A percentile compares a stretch with the other conserved stretches of the same genome.
Evolutionary conservation across 2,888 invertebrate species (phyloP).

Genomic region (Bibio marci): DNA sequence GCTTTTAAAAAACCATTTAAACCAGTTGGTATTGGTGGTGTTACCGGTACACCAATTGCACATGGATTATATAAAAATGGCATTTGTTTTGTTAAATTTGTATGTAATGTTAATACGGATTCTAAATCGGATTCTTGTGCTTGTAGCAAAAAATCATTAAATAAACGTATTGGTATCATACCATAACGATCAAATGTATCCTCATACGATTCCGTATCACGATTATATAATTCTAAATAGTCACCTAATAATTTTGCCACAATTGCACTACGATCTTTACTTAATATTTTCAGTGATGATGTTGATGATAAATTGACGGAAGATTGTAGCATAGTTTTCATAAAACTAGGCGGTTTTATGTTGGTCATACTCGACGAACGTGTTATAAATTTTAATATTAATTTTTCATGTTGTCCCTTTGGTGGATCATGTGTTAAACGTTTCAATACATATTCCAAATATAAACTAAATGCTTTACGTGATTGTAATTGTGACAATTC

Average conservation of each 20-base stretch:
- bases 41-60: slow-evolving; percentile 20
- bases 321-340: slow-evolving; percentile 32
- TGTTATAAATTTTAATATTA: slow-evolving; percentile 59
- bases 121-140: slow-evolving; percentile 31
- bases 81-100: slow-evolving; percentile 26
- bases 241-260: slow-evolving; percentile 71
- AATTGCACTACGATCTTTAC: slow-evolving; percentile 68
- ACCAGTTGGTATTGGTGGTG: slow-evolving; percentile 28
- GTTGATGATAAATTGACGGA: background rate
- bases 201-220: slow-evolving; percentile 62
- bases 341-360: slow-evolving; percentile 48
- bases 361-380: slow-evolving; percentile 46
- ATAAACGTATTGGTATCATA: slow-evolving; percentile 33
- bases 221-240: slow-evolving; percentile 66
- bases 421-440: slow-evolving; percentile 35
- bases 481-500: slow-evolving; percentile 47
- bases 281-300: slow-evolving; percentile 32
- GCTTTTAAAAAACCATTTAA: slow-evolving; percentile 27
- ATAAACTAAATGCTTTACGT: slow-evolving; percentile 60
- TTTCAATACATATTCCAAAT: slow-evolving; percentile 54
- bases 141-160: slow-evolving; percentile 39
- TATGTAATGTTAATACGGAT: slow-evolving; percentile 23
- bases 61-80: slow-evolving; percentile 26
- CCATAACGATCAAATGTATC: slow-evolving; percentile 49
- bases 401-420: slow-evolving; percentile 30